Evolutionary conservation across 2,797 vertebrate genomes (phyloP), one percentile per base, ranked within the genome.

Genomic region (Hippocampus kuda): DNA sequence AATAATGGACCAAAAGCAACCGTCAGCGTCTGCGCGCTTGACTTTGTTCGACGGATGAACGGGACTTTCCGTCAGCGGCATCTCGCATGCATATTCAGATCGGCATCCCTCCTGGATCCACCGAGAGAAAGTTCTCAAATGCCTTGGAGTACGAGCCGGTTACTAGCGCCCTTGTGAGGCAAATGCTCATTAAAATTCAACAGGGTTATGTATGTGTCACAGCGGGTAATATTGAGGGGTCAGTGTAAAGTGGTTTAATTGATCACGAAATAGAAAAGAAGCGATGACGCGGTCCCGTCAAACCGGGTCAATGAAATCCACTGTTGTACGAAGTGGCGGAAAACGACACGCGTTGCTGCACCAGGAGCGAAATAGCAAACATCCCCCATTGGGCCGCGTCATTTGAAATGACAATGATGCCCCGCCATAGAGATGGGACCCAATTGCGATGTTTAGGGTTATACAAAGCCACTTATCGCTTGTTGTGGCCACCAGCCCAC

Each of bases 11-110:
- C 15, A 49, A 72, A 78, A 66, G 78, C 56, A 84, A 83, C 75
- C 81, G 78, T 81, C 80, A 81, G 61, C 56, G 42, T 66, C 68
- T 74, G 73, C 78, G 72, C 79, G 74, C 80, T 70, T 41, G 41
- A 71, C 61, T 56, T 66, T 72, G 69, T 5, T 74, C 26, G 24
- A 71, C 56, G 66, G 66, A 77, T 81, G 71, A 75, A 79, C 67
- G 72, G 2, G 30, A 75, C 68, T 56, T 53, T 34, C 6, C 46
- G 56, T 72, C 64, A 60, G 60, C 62, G 67, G 69, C 61, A 72
- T 71, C 65, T 66, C 38, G 53, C 69, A 44, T 68, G 66, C 70
- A 76, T 65, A 68, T 76, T 77, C 59, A 72, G 42, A 71, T 65
- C 53, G 0, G 26, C 67, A 65, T 38, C 34, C 34, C 34, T 38